These are phyloP conservation scores for Scatophagus argus DNA, from an alignment of 2,113 vertebrate genomes.

Conservation along the genomic window DNA sequence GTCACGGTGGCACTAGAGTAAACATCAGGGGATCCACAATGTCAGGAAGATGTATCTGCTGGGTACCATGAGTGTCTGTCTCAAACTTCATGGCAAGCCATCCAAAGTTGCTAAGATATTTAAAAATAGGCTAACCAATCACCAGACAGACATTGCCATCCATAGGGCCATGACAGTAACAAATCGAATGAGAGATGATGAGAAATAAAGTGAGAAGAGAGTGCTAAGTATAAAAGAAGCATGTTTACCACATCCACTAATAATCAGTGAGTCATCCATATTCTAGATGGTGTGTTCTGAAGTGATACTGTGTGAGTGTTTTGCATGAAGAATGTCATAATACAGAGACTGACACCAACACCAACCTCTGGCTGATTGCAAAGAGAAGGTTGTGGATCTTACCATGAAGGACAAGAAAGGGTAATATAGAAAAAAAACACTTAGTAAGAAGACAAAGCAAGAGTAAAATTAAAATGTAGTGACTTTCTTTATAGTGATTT, in stretches of 20 bases:
- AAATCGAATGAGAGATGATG: not conserved
- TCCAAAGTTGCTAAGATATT: not conserved
- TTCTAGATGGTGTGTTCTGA: conserved; percentile 4
- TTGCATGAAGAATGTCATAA: conserved; percentile 13
- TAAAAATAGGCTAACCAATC: not conserved
- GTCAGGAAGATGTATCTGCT: not conserved
- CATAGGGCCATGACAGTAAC: not conserved
- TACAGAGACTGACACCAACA: not conserved
- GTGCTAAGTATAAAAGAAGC: not conserved
- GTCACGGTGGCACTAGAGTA: not conserved
- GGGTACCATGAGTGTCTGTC: not conserved
- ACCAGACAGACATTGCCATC: not conserved
- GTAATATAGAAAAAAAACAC: conserved; percentile 13
- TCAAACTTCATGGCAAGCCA: not conserved
- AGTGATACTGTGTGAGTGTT: conserved; percentile 2
- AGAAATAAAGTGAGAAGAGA: not conserved
- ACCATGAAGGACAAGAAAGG: conserved; percentile 28
- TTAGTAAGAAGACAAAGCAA: not conserved
- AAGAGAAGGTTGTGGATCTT: conserved; percentile 26
- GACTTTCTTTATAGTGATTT: conserved; percentile 4
- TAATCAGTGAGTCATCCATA: conserved; percentile 26
- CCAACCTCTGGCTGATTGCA: conserved; percentile 39
- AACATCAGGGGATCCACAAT: not conserved
- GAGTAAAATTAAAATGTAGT: conserved; percentile 15
- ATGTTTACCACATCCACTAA: conserved; percentile 5